Evolutionary conservation across 2,888 invertebrate genomes (phyloP).

Genomic region (Drosophila macrospina): DNA sequence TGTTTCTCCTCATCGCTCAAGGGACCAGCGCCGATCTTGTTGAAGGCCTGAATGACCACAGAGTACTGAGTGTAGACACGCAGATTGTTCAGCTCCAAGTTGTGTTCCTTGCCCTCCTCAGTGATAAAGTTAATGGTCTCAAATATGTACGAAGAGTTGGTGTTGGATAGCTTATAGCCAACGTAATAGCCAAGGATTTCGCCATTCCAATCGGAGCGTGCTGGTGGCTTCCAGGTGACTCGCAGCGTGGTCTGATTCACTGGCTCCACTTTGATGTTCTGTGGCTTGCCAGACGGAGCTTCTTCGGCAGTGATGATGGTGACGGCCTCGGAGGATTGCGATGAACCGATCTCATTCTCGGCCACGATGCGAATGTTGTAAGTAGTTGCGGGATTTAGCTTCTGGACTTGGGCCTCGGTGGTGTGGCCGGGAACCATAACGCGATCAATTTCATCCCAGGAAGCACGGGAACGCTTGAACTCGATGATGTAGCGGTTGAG

Average conservation of each 20-base stretch:
- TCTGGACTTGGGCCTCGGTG: constrained; percentile 95
- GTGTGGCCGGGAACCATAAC: constrained; percentile 96
- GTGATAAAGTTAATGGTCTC: constrained; percentile 96
- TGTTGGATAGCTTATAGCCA: constrained; percentile 93
- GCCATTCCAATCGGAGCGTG: constrained; percentile 96
- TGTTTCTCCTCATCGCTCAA: constrained; percentile 95
- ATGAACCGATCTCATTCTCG: constrained; percentile 96
- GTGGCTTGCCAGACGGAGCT: constrained; percentile 93
- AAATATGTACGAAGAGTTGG: constrained; percentile 94
- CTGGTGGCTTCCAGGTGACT: constrained; percentile 96
- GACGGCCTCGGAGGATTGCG: constrained; percentile 96
- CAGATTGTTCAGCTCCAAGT: constrained; percentile 91
- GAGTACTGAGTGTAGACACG: constrained; percentile 98
- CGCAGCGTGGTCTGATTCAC: constrained; percentile 94
- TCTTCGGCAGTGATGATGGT: constrained; percentile 98
- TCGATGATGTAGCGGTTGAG: constrained; percentile 95
- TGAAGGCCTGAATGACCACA: constrained; percentile 97
- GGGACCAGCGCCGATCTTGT: constrained; percentile 97
- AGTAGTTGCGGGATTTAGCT: constrained; percentile 94
- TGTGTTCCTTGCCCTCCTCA: constrained; percentile 96
- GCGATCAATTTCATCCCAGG: constrained; percentile 94
- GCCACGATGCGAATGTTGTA: constrained; percentile 97
- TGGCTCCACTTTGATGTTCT: constrained; percentile 93
- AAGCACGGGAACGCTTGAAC: constrained; percentile 93
- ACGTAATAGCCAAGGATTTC: constrained; percentile 96